These are phyloP conservation scores for Catalaphyllia jardinei DNA, from an alignment of 64 coral and sea anemone genomes.

Conservation along the genomic window DNA sequence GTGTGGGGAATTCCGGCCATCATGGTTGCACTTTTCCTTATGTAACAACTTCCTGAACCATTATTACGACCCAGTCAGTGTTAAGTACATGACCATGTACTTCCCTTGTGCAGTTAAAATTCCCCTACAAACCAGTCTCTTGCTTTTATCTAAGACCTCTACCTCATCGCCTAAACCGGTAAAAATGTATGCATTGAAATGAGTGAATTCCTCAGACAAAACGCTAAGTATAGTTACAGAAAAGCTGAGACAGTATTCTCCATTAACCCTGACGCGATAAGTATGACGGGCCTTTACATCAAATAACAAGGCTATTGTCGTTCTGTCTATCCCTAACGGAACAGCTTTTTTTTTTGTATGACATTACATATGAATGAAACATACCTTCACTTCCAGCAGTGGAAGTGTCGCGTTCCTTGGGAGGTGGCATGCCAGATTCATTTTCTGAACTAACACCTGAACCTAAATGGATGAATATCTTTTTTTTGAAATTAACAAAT, in stretches of 20 bases:
- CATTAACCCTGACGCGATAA: not conserved
- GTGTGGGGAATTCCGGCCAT: conserved; percentile 53
- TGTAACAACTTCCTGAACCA: not conserved
- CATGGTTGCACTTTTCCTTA: conserved; percentile 18
- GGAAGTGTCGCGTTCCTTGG: too few relatives aligned
- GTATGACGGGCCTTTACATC: too few relatives aligned
- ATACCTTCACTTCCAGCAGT: too few relatives aligned
- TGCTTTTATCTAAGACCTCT: not conserved
- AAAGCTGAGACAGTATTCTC: not conserved
- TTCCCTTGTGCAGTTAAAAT: not conserved
- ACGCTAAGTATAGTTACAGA: not conserved
- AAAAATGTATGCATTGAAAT: not conserved
- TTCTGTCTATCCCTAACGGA: too few relatives aligned
- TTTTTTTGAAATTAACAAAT: too few relatives aligned
- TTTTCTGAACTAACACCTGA: too few relatives aligned
- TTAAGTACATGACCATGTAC: conserved; percentile 22
- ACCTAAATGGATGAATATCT: too few relatives aligned
- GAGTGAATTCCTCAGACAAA: not conserved
- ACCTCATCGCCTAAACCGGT: not conserved
- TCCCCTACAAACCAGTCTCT: not conserved
- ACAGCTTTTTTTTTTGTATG: too few relatives aligned
- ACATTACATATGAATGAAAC: too few relatives aligned
- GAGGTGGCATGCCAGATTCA: too few relatives aligned
- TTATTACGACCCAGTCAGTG: conserved; percentile 24
- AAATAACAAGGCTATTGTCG: too few relatives aligned